phyloP scores from a whole-genome alignment of 2,888 invertebrate genomes.

The Erebia ligea region DNA sequence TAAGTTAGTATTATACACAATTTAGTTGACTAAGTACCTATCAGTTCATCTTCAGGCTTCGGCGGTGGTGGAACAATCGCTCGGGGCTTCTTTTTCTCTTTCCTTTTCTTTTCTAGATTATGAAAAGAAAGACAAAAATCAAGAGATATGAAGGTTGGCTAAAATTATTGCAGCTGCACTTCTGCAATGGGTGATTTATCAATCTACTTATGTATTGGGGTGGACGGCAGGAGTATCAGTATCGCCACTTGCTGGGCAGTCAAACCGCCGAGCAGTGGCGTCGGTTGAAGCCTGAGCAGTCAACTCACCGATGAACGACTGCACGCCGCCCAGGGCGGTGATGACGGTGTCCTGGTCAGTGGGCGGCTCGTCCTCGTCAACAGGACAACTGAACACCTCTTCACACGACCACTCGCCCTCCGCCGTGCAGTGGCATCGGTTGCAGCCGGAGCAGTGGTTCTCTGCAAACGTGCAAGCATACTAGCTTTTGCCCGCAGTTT shows the following conservation, averaged over 20 bases:
- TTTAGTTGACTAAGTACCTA: constrained; percentile 43
- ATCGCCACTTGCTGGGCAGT: no score
- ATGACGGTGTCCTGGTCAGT: constrained; percentile 32
- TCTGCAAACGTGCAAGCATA: constrained; percentile 47
- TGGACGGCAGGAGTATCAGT: no score
- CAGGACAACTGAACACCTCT: constrained; percentile 48
- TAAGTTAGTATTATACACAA: constrained; percentile 23
- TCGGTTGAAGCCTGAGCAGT: no score
- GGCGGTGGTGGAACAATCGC: constrained; percentile 40
- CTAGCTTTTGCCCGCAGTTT: no score
- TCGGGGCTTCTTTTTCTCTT: constrained; percentile 32
- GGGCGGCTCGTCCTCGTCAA: constrained; percentile 41
- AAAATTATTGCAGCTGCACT: no score
- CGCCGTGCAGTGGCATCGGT: constrained; percentile 55
- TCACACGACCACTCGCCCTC: constrained; percentile 58
- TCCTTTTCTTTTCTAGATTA: constrained; percentile 44
- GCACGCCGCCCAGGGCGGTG: constrained; percentile 47
- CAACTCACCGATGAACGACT: constrained; percentile 46
- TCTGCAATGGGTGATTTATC: no score
- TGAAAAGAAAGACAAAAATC: background rate
- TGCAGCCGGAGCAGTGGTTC: constrained; percentile 65
- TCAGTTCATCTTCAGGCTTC: constrained; percentile 41
- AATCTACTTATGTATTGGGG: no score
- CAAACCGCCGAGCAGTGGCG: no score
- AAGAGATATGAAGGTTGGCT: no score